Evolutionary conservation across 2,888 invertebrate species (phyloP).

Genomic region (Acleris emargana): DNA sequence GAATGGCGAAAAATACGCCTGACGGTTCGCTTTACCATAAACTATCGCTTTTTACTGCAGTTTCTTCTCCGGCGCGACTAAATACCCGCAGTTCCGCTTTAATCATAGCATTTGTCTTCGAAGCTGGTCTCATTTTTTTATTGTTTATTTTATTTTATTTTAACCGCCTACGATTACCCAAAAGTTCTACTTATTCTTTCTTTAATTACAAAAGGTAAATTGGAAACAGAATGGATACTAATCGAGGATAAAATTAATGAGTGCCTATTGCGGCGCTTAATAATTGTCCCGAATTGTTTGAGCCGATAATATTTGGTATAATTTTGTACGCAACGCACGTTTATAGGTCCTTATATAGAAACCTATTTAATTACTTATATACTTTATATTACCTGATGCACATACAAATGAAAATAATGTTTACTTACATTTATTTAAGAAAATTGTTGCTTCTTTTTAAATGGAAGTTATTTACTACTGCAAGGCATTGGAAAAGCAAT

Average conservation of each 20-base stretch:
- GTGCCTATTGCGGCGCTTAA: no score
- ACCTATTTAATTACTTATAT: no score
- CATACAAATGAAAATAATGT: background rate
- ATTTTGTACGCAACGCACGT: no score
- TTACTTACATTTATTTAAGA: background rate
- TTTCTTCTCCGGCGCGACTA: background rate
- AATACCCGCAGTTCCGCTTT: slow-evolving; percentile 10
- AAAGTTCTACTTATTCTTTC: background rate
- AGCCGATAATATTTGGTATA: no score
- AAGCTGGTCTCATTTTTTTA: slow-evolving; percentile 3
- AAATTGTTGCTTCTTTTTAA: slow-evolving; percentile 23
- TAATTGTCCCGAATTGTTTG: no score
- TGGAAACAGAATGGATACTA: no score
- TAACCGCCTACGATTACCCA: slow-evolving; percentile 9
- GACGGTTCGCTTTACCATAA: no score
- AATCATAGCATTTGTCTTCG: slow-evolving; percentile 21
- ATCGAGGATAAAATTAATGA: no score
- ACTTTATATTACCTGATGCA: no score
- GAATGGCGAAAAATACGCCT: no score
- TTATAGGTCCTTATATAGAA: no score
- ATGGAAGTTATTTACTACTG: slow-evolving; percentile 21
- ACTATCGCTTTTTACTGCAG: slow-evolving; percentile 1
- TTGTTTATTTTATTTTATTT: background rate
- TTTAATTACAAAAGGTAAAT: background rate
- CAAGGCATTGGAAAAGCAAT: slow-evolving; percentile 30